Evolutionary conservation across 2,113 vertebrate species (phyloP), one percentile per base, ranked within the genome.

Genomic region (Danionella cerebrum): DNA sequence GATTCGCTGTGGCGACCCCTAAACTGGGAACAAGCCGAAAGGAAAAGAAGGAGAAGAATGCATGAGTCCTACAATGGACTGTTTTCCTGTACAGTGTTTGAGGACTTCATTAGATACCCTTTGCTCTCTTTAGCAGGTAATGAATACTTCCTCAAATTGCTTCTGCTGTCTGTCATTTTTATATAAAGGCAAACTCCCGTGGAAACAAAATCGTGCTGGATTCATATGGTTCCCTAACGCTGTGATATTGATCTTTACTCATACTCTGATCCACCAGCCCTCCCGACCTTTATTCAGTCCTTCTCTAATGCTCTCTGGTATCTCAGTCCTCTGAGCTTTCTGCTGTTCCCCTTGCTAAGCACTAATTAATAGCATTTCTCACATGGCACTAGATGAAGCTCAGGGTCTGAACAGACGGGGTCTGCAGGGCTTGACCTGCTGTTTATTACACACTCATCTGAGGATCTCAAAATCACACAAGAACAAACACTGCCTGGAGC

Each of bases 351-450:
- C n/a, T n/a, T n/a, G n/a, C n/a, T n/a, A n/a, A n/a, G n/a, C n/a
- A 51, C 18, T 62, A 55, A 67, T 67, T 67, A 55, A 21, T 35
- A 24, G n/a, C n/a, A n/a, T n/a, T n/a, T n/a, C n/a, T n/a, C n/a
- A n/a, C 6, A 31, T 2, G 5, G 38, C 14, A 1, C 39, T 52
- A 54, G 39, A 62, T 41, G 55, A 47, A 72, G 24, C 33, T 29
- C n/a, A 55, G 5, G 38, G 47, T 53, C n/a, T 48, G 47, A 67
- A 27, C 52, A 52, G 19, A 27, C 53, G 38, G 36, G 38, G 55
- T 62, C 55, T 29, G 10, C 12, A n/a, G 60, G 54, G 50, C 54
- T 25, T 58, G 39, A 33, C 31, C 22, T 29, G 38, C 12, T 73
- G 47, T 33, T 45, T 62, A 45, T 18, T 18, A 44, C 16, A 71